Percentiles rank a stretch among this genome's conserved stretches.
phyloP scores from a whole-genome alignment of 2,797 vertebrate genomes.

The Hemibagrus guttatus region DNA sequence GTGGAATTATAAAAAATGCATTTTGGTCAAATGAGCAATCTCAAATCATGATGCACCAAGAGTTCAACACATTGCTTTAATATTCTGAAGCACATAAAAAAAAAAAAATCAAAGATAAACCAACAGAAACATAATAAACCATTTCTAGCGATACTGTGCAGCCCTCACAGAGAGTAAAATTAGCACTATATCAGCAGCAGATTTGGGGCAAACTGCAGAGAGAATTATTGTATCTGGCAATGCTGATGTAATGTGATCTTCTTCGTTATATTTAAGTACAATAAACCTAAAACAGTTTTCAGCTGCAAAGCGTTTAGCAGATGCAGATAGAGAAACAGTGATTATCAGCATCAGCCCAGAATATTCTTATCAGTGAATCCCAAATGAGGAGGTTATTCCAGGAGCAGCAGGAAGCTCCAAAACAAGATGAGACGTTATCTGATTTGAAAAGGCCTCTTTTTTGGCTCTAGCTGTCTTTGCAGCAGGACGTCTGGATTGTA shows the following conservation, averaged over 20 bases:
- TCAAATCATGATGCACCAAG: background rate
- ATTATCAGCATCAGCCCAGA: slow-evolving; percentile 24
- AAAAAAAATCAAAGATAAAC: background rate
- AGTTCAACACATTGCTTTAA: background rate
- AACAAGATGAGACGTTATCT: slow-evolving; percentile 44
- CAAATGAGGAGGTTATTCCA: slow-evolving; percentile 44
- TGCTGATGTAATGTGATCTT: slow-evolving; percentile 16
- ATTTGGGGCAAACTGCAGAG: slow-evolving; percentile 2
- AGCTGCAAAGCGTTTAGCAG: slow-evolving; percentile 5
- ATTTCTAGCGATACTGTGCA: slow-evolving; percentile 10
- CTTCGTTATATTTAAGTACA: slow-evolving; percentile 16
- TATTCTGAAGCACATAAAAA: background rate
- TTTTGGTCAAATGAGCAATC: background rate
- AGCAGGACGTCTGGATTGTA: slow-evolving; percentile 8
- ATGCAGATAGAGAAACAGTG: slow-evolving; percentile 1
- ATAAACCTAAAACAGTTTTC: slow-evolving; percentile 8
- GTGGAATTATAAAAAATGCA: background rate
- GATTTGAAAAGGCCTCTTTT: slow-evolving; percentile 43
- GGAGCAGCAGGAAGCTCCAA: slow-evolving; percentile 17
- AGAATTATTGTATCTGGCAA: background rate
- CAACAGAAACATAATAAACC: background rate
- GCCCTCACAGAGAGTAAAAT: background rate
- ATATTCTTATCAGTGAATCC: slow-evolving; percentile 33
- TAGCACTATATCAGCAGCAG: background rate
- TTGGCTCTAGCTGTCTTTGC: slow-evolving; percentile 20